Evolutionary conservation across 2,888 invertebrate species (phyloP).

Genomic region (Chironomus tentans): DNA sequence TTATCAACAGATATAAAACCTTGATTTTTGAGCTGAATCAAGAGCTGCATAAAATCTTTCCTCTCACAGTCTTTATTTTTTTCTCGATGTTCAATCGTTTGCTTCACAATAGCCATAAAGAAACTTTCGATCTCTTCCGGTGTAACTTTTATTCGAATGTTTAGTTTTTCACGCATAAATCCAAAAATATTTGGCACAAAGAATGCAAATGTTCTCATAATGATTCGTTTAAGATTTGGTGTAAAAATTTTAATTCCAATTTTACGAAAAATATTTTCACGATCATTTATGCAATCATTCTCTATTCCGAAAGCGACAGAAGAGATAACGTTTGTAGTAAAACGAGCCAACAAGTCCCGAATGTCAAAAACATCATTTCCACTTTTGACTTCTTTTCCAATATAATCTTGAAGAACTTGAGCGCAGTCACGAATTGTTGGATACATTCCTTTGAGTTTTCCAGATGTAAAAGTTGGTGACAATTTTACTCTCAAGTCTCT

Average conservation of each 20-base stretch:
- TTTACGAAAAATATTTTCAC: conserved; percentile 32
- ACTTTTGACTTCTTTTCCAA: conserved; percentile 36
- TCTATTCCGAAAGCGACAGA: conserved; percentile 37
- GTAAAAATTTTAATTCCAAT: conserved; percentile 29
- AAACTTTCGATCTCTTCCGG: conserved; percentile 30
- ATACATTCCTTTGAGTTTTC: conserved; percentile 53
- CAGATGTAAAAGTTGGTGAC: conserved; percentile 52
- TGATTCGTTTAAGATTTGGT: background rate
- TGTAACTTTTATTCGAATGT: conserved; percentile 29
- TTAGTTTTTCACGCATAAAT: conserved; percentile 19
- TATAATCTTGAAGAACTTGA: conserved; percentile 42
- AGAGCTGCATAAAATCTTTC: conserved; percentile 13
- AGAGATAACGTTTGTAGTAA: conserved; percentile 37
- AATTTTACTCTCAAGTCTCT: conserved; percentile 49
- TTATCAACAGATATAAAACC: background rate
- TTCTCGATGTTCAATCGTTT: background rate
- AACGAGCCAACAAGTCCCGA: conserved; percentile 34
- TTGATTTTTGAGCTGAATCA: conserved; percentile 2
- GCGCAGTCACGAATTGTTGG: conserved; percentile 47
- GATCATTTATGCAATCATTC: conserved; percentile 32
- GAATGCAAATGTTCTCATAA: conserved; percentile 16
- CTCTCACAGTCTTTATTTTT: background rate
- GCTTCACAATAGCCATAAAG: background rate
- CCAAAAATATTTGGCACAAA: conserved; percentile 30
- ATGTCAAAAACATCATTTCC: conserved; percentile 41